Evolutionary conservation across 2,888 invertebrate species (phyloP).

Genomic region (Anarsia innoxiella): DNA sequence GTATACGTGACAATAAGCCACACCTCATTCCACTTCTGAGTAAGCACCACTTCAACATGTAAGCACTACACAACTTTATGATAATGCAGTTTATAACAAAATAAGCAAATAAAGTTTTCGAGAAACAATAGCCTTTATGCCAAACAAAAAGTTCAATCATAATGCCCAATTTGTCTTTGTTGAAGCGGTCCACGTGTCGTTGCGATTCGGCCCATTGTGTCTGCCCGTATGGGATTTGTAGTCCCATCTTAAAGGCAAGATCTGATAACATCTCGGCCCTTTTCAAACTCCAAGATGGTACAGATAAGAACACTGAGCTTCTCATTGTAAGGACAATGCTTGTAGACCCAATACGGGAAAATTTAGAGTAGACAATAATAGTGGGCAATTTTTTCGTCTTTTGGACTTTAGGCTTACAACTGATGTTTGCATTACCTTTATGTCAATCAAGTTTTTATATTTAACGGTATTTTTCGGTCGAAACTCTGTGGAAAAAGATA

Average conservation of each 20-base stretch:
- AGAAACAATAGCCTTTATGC: conserved; percentile 19
- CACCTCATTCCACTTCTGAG: no score
- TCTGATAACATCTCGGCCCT: conserved; percentile 53
- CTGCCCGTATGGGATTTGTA: conserved; percentile 45
- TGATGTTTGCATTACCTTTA: conserved; percentile 18
- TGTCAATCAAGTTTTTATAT: conserved; percentile 38
- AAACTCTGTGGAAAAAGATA: conserved; percentile 16
- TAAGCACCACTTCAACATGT: no score
- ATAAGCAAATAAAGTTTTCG: conserved; percentile 15
- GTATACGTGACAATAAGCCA: no score
- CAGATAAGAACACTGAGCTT: conserved; percentile 44
- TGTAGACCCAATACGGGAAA: conserved; percentile 34
- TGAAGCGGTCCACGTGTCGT: conserved; percentile 50
- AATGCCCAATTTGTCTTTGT: conserved; percentile 51
- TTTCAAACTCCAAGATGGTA: conserved; percentile 36
- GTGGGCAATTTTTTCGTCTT: no score
- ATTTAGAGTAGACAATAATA: conserved; percentile 24
- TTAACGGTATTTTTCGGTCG: conserved; percentile 37
- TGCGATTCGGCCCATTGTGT: conserved; percentile 44
- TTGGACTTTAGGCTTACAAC: conserved; percentile 4
- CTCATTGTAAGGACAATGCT: conserved; percentile 43
- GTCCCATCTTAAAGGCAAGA: conserved; percentile 27
- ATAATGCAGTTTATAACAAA: conserved; percentile 7
- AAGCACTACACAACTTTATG: conserved; percentile 17
- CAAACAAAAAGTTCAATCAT: conserved; percentile 28